Conservation (phyloP, 2,113 vertebrate species). For the Leptobrachium leishanense region DNA sequence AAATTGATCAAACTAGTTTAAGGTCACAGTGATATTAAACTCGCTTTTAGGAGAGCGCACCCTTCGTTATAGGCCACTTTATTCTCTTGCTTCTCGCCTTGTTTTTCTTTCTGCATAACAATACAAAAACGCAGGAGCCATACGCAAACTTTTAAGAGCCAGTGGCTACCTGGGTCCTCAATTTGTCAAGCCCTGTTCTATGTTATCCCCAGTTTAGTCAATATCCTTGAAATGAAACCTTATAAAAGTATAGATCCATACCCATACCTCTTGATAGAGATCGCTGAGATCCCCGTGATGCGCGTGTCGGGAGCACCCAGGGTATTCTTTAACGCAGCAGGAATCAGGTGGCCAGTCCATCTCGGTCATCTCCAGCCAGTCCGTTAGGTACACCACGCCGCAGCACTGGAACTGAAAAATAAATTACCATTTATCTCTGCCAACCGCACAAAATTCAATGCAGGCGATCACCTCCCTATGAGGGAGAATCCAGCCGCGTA, state of each 20-base stretch:
- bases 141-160: too few species aligned
- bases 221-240: not conserved
- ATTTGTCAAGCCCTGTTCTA: too few species aligned
- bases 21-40: too few species aligned
- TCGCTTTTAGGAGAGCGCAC: too few species aligned
- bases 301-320: conserved; percentile 89
- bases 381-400: conserved; percentile 96
- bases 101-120: too few species aligned
- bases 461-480: conserved; percentile 7
- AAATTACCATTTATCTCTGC: conserved; percentile 23
- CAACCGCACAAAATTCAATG: conserved; percentile 34
- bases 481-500: conserved; percentile 24
- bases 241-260: conserved; percentile 34
- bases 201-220: too few species aligned
- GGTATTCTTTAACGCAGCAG: conserved; percentile 91
- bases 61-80: too few species aligned
- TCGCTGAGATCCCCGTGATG: conserved; percentile 90
- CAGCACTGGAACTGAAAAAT: conserved; percentile 90
- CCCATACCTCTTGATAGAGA: conserved; percentile 90
- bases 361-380: conserved; percentile 98
- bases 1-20: too few species aligned
- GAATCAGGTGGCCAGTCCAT: conserved; percentile 98
- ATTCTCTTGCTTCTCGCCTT: too few species aligned
- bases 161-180: too few species aligned
- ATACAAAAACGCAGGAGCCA: too few species aligned